Base-by-base conservation (phyloP, 2,888 invertebrate species). In the Latheticus oryzae region DNA sequence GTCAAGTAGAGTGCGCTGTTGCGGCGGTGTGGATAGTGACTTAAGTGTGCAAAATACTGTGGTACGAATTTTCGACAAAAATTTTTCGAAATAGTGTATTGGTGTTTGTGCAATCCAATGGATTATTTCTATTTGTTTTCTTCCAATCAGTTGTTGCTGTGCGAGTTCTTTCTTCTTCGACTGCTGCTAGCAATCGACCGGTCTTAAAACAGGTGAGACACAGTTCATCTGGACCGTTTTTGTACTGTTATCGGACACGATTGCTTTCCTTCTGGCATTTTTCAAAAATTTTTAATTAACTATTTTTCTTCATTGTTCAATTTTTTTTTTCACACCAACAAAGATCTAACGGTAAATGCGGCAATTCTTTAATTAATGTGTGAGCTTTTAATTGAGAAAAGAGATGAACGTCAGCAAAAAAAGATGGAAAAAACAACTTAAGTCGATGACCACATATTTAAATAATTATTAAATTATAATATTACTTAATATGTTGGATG, bases 141-240 rank as follows among this genome's bases (percentile, higher is more conserved):
- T n/a, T n/a, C n/a, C n/a, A n/a, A n/a, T n/a, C n/a, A n/a, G n/a
- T 37, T 43, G 53, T 53, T 53, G 53, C 53, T 35, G 53, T 43
- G 53, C 45, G 24, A 35, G 53, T 35, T 53, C 43, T n/a, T n/a
- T n/a, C n/a, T n/a, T n/a, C n/a, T 19, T 52, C 52, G 17, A 30
- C 53, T 26, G 40, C 5, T 21, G 53, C 55, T 55, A 63, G 58
- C 66, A 53, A 60, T 63, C 65, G 63, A 67, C 70, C 69, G 71
- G 71, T 72, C 70, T 69, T 64, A 67, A n/a, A n/a, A 61, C 72
- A 73, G 73, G 73, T 73, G 73, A 73, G 73, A 64, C 8, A n/a
- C 62, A 58, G 62, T 63, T 67, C 62, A 66, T 62, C 64, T 65
- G 66, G 64, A 62, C 62, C 60, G 65, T 71, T 70, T 67, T 64